Evolutionary conservation across 2,888 invertebrate genomes (phyloP).

Genomic region (Rhagonycha lutea): DNA sequence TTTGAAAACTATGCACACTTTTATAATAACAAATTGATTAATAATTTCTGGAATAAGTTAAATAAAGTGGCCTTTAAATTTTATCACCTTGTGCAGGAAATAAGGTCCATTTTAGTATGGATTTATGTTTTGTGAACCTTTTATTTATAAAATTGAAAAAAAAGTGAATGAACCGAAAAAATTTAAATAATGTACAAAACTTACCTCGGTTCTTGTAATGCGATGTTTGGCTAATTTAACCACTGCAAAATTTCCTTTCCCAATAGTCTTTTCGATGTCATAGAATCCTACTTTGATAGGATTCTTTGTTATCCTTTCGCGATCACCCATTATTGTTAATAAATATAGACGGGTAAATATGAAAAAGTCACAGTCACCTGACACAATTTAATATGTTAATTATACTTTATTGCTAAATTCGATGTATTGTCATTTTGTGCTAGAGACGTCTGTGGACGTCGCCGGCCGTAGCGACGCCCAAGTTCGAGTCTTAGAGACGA

Average conservation of each 20-base stretch:
- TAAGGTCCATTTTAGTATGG: neutral
- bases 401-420: slow-evolving; percentile 48
- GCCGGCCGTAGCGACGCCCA: slow-evolving; percentile 37
- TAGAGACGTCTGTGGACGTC: slow-evolving; percentile 36
- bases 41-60: neutral
- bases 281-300: slow-evolving; percentile 93
- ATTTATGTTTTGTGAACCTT: neutral
- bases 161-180: neutral
- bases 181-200: slow-evolving; percentile 39
- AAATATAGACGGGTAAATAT: slow-evolving; percentile 26
- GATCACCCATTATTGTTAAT: slow-evolving; percentile 47
- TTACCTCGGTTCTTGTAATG: slow-evolving; percentile 97
- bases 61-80: neutral
- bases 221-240: slow-evolving; percentile 97
- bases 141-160: neutral
- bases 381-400: slow-evolving; percentile 21
- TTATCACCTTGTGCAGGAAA: too few relatives aligned
- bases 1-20: neutral
- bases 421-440: slow-evolving; percentile 49
- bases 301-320: slow-evolving; percentile 52
- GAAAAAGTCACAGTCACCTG: slow-evolving; percentile 36
- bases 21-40: neutral
- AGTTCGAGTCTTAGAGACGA: slow-evolving; percentile 40
- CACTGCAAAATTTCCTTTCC: slow-evolving; percentile 98
- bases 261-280: slow-evolving; percentile 96